These are phyloP conservation scores for Toxotes lorentzi DNA, from an alignment of 2,797 vertebrate genomes.

Conservation along the genomic window DNA sequence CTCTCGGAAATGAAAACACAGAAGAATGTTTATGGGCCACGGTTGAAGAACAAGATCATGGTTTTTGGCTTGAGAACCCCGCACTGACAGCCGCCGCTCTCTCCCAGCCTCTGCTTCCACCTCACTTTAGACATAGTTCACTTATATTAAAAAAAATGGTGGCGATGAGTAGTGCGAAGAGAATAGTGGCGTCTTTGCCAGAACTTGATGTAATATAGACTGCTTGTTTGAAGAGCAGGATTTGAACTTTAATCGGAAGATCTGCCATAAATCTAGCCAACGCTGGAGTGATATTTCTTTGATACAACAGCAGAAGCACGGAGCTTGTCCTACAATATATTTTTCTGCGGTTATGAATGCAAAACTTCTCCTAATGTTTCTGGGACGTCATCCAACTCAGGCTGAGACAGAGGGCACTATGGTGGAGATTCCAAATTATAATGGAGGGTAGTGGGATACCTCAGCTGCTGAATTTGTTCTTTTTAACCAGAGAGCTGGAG, in stretches of 20 bases:
- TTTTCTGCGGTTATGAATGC: conserved; percentile 57
- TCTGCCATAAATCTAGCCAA: conserved; percentile 61
- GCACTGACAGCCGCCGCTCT: conserved; percentile 31
- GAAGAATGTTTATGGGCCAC: conserved; percentile 64
- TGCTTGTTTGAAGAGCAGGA: conserved; percentile 67
- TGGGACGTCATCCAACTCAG: conserved; percentile 61
- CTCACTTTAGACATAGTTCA: conserved; percentile 57
- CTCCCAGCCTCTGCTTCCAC: conserved; percentile 41
- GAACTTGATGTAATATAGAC: conserved; percentile 67
- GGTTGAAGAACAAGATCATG: conserved; percentile 63
- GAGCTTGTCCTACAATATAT: conserved; percentile 47
- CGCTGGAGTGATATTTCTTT: conserved; percentile 49
- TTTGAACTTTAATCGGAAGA: conserved; percentile 59
- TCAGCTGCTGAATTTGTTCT: conserved; percentile 51
- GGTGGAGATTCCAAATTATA: conserved; percentile 29
- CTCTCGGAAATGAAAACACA: conserved; percentile 74
- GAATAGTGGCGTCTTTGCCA: conserved; percentile 68
- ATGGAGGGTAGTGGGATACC: conserved; percentile 22
- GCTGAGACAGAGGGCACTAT: conserved; percentile 42
- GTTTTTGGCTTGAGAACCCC: conserved; percentile 56
- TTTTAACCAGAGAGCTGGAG: conserved; percentile 39
- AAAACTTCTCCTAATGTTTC: conserved; percentile 56
- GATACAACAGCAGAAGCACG: conserved; percentile 50
- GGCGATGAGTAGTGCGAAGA: conserved; percentile 57
- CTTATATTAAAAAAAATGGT: conserved; percentile 65